These are phyloP conservation scores for Rhimphoctona megacephalus DNA, from an alignment of 2,888 invertebrate genomes.

Conservation along the genomic window DNA sequence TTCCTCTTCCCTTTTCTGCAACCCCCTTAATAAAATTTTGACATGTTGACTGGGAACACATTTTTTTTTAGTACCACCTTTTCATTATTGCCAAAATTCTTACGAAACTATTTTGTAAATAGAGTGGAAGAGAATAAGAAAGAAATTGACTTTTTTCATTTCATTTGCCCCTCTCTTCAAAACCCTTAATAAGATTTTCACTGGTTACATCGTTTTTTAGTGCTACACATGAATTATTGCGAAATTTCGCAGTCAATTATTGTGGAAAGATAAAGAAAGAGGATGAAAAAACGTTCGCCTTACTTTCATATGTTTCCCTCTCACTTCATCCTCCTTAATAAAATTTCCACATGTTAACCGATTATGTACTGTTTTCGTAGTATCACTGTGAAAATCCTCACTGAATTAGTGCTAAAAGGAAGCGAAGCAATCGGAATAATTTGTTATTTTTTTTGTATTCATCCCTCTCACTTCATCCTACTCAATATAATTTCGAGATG, in stretches of 20 bases:
- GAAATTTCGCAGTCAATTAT: not conserved
- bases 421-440: not conserved
- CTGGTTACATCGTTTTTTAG: not conserved
- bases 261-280: not conserved
- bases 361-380: not conserved
- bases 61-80: not conserved
- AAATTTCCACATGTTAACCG: not conserved
- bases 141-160: not conserved
- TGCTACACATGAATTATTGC: not conserved
- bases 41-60: not conserved
- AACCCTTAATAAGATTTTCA: not conserved
- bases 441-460: not conserved
- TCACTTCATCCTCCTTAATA: not conserved
- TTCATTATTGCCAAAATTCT: not conserved
- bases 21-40: conserved; percentile 9
- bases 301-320: not conserved
- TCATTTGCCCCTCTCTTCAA: not conserved
- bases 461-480: not conserved
- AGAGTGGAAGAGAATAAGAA: not conserved
- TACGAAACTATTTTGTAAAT: not conserved
- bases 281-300: not conserved
- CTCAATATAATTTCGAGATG: not conserved
- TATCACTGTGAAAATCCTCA: not conserved
- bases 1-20: not conserved
- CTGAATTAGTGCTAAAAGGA: not conserved